These are phyloP conservation scores for Heliconius ismenius DNA, from an alignment of 2,888 invertebrate species.

Conservation along the genomic window DNA sequence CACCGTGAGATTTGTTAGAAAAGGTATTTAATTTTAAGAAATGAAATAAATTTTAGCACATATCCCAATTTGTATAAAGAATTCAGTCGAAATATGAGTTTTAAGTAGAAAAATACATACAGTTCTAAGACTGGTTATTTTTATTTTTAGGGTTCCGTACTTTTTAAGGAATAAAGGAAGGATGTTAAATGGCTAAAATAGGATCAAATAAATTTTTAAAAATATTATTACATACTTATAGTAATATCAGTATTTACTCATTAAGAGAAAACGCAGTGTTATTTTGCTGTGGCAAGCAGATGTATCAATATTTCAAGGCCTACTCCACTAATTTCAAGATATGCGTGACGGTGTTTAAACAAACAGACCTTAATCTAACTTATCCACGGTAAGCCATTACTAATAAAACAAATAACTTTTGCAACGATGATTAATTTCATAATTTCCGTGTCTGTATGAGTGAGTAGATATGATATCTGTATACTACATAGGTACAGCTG, in stretches of 20 bases:
- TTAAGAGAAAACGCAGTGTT: not conserved
- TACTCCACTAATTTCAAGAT: not conserved
- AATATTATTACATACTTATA: too few relatives aligned
- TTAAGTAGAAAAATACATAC: not conserved
- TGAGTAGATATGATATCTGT: not conserved
- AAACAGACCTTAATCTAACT: not conserved
- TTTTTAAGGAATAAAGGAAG: too few relatives aligned
- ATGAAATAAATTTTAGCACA: conserved; percentile 3
- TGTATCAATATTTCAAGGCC: not conserved
- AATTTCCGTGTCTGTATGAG: not conserved
- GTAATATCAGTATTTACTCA: not conserved
- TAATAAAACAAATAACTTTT: not conserved
- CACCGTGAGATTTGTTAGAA: conserved; percentile 37
- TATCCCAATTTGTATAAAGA: not conserved
- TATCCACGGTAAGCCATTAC: not conserved
- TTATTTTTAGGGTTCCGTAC: too few relatives aligned
- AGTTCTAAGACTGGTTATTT: not conserved
- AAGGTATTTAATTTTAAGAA: not conserved
- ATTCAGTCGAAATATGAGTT: not conserved
- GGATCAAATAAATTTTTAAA: too few relatives aligned
- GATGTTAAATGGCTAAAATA: too few relatives aligned
- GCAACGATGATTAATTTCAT: not conserved
- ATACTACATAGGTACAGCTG: not conserved
- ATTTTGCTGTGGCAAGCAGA: not conserved
- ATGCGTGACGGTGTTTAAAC: not conserved